These are phyloP conservation scores for Philypnodon macrostomus DNA, from an alignment of 2,797 vertebrate genomes.

Conservation along the genomic window DNA sequence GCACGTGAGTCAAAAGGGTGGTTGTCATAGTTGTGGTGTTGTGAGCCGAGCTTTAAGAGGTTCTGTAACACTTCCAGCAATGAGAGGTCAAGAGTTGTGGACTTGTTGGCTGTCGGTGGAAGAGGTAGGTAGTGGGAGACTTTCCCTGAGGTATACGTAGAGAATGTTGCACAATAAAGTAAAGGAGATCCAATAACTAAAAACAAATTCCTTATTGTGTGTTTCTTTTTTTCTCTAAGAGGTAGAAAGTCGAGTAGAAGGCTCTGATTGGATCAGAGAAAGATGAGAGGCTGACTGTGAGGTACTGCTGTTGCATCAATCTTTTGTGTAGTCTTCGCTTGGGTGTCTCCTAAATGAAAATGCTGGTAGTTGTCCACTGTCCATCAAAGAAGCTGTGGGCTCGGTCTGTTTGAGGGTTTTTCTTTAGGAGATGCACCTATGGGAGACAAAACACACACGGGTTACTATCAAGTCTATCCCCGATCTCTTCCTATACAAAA, in stretches of 20 bases:
- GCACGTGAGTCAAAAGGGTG: conserved; percentile 48
- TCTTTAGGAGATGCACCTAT: conserved; percentile 37
- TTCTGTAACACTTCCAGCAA: conserved; percentile 49
- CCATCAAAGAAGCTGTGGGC: conserved; percentile 17
- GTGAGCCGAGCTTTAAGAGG: conserved; percentile 43
- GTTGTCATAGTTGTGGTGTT: conserved; percentile 34
- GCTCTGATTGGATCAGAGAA: conserved; percentile 20
- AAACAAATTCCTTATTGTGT: conserved; percentile 13
- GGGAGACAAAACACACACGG: conserved; percentile 16
- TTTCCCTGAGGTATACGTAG: conserved; percentile 64
- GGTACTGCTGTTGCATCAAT: conserved; percentile 32
- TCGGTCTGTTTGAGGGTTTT: conserved; percentile 2
- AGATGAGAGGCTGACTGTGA: conserved; percentile 18
- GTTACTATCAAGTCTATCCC: conserved; percentile 2
- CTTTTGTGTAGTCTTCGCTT: conserved; percentile 13
- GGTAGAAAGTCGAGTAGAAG: conserved; percentile 48
- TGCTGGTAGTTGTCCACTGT: conserved; percentile 38
- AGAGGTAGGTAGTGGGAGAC: conserved; percentile 59
- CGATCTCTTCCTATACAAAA: not conserved
- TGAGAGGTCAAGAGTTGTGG: conserved; percentile 47
- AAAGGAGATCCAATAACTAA: conserved; percentile 18
- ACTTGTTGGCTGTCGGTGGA: conserved; percentile 34
- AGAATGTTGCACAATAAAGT: conserved; percentile 29
- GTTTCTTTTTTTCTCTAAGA: conserved; percentile 40
- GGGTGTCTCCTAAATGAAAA: conserved; percentile 25